These are phyloP conservation scores for Geococcyx californianus DNA, from an alignment of 2,113 vertebrate genomes.

Conservation along the genomic window DNA sequence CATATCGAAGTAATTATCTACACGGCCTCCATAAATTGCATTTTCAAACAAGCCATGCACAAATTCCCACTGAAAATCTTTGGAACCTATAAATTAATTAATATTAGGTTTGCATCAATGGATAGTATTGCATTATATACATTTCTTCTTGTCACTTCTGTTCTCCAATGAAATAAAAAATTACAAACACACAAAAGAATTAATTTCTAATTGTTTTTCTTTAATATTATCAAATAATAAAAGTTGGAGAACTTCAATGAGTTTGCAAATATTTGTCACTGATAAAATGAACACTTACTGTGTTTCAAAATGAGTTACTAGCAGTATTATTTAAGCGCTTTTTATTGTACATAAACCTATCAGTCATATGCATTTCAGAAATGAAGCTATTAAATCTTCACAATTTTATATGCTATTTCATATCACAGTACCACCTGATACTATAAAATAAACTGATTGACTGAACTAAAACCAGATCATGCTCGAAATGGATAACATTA, in stretches of 20 bases:
- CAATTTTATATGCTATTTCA: not conserved
- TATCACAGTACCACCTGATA: not conserved
- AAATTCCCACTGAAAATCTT: slow-evolving; percentile 91
- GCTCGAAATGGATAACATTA: not conserved
- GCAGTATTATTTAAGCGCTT: not conserved
- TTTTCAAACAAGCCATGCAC: slow-evolving; percentile 93
- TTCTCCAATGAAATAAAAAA: not conserved
- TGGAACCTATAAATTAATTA: slow-evolving; percentile 77
- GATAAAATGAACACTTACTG: not conserved
- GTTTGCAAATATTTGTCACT: not conserved
- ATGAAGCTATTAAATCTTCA: not conserved
- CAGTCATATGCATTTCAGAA: not conserved
- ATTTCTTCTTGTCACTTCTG: not conserved
- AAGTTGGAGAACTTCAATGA: not conserved
- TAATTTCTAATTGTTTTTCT: not conserved
- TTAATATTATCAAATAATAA: not conserved
- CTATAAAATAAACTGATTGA: not conserved
- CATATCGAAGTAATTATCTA: slow-evolving; percentile 93
- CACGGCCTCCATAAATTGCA: slow-evolving; percentile 93
- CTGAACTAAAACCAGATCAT: not conserved
- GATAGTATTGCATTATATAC: not conserved
- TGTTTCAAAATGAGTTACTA: not conserved
- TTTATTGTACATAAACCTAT: not conserved
- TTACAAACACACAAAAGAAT: not conserved
- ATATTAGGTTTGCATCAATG: not conserved